phyloP scores from a whole-genome alignment of 2,113 vertebrate species.

The Centropus unirufus region DNA sequence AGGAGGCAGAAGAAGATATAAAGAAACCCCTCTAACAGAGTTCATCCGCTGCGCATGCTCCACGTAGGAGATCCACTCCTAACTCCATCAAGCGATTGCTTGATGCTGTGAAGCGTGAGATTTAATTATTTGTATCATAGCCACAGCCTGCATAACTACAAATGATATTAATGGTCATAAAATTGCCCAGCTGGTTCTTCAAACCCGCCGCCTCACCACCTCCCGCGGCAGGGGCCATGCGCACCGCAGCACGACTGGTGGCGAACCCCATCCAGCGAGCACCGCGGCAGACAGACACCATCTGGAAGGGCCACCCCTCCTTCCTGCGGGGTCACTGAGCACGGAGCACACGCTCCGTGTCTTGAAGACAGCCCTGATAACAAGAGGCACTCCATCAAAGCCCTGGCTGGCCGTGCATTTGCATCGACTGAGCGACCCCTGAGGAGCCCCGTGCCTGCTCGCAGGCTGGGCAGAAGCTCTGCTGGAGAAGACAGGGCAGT shows the following conservation, averaged over 20 bases:
- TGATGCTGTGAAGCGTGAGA: constrained; percentile 62
- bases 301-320: not conserved
- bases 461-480: not conserved
- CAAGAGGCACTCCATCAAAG: not conserved
- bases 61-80: constrained; percentile 14
- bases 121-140: constrained; percentile 71
- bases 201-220: not conserved
- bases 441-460: accelerated
- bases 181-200: constrained; percentile 49
- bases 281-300: not conserved
- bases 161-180: constrained; percentile 53
- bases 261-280: not conserved
- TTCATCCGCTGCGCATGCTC: not conserved
- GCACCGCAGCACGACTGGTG: accelerated
- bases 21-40: not conserved
- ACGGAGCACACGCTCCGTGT: accelerated
- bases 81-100: constrained; percentile 34
- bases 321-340: not conserved
- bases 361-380: not conserved
- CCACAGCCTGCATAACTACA: constrained; percentile 17
- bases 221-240: accelerated
- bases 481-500: not conserved
- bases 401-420: not conserved
- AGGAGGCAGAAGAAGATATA: not conserved
- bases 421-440: not conserved